Evolutionary conservation across 2,888 invertebrate genomes (phyloP), one percentile per base, ranked within the genome.

Genomic region (Eurois occulta): DNA sequence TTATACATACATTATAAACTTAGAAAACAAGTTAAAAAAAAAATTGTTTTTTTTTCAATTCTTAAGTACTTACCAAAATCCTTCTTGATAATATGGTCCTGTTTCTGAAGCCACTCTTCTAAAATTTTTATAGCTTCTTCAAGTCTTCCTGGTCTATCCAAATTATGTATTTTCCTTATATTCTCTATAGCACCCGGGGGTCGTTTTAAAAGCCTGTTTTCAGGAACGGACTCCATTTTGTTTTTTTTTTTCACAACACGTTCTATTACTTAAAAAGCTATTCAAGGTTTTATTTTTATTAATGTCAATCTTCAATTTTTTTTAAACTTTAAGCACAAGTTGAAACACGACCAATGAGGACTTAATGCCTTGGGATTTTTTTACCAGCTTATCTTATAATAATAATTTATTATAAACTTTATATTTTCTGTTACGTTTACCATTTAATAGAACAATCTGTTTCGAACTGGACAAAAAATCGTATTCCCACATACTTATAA

Each of bases 41-140:
- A 41, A 10, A 10, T 10, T 41, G 10, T 41, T 41, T 41, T 35
- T 35, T 3, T 35, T 18, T 46, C 16, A 16, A 46, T 13, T 43
- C 13, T 3, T 43, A 43, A 43, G 16, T 43, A 48, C 65, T 72
- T 72, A 90, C 94, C 81, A 68, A 89, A 90, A 75, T 88, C 86
- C 32, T 90, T 91, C 48, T 90, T 89, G 2, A 81, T 41, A 62
- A 92, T 89, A 69, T 92, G 91, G 24, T 80, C 72, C 66, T 92
- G 91, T 68, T 92, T 91, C 16, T 86, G 85, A 3, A 92, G 10
- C 94, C 94, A 94, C 0, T 92, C 88, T 13, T 91, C 88, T 21
- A 94, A 77, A 28, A 93, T 89, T 11, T 88, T 87, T 3, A 93
- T 73, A 0, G 93, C 89, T 77, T 93, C 88, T 0, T 82, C 77